Evolutionary conservation across 2,888 invertebrate species (phyloP).

Genomic region (Cheilosia impressa): DNA sequence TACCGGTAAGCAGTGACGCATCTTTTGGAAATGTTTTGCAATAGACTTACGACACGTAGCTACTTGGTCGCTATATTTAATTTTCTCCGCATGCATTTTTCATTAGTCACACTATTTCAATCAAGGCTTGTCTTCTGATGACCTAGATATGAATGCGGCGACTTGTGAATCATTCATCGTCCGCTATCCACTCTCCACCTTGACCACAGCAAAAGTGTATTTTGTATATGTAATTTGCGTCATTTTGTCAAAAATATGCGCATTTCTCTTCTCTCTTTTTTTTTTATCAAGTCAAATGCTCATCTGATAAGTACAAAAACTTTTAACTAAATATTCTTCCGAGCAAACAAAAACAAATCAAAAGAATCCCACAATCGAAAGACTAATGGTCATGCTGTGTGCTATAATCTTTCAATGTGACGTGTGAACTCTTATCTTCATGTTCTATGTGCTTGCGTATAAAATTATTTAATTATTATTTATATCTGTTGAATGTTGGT

Average conservation of each 20-base stretch:
- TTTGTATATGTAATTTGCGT: conserved; percentile 24
- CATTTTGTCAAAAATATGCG: conserved; percentile 1
- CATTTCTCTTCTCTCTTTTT: neutral
- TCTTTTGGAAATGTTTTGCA: neutral
- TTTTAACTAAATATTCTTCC: no score
- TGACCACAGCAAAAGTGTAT: neutral
- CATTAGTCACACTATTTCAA: conserved; percentile 9
- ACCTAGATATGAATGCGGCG: neutral
- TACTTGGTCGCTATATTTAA: neutral
- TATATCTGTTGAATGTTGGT: no score
- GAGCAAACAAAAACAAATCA: no score
- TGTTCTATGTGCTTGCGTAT: no score
- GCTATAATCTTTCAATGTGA: no score
- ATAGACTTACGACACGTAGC: conserved; percentile 1
- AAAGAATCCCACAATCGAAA: no score
- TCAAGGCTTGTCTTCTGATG: conserved; percentile 3
- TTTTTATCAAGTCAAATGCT: no score
- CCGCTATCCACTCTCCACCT: neutral
- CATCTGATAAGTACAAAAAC: no score
- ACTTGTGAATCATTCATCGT: conserved; percentile 6
- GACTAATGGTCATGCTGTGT: no score
- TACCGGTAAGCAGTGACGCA: neutral
- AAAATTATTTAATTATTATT: no score
- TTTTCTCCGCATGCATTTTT: conserved; percentile 11
- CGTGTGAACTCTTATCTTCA: no score